Conservation (phyloP, 2,113 vertebrate genomes). For the Labeo rohita region DNA sequence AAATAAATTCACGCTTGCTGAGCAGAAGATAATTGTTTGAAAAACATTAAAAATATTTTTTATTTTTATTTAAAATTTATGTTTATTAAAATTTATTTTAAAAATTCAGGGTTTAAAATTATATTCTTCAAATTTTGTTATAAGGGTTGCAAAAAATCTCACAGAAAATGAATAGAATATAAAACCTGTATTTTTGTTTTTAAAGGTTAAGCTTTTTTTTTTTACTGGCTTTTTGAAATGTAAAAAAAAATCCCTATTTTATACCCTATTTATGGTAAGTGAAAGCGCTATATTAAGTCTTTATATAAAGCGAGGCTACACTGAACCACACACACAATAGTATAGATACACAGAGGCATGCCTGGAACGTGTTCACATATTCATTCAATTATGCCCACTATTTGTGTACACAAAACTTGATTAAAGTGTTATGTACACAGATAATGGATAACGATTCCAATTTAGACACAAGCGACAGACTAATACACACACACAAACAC, state of each 20-base stretch:
- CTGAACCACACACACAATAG: background rate
- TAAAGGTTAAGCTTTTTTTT: background rate
- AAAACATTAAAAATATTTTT: too few species aligned
- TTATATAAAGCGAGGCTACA: background rate
- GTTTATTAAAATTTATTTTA: too few species aligned
- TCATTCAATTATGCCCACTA: conserved; percentile 9
- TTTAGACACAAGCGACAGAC: conserved; percentile 8
- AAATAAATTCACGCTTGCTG: too few species aligned
- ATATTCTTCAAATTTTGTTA: too few species aligned
- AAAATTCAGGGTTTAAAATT: too few species aligned
- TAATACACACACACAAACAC: conserved; percentile 12
- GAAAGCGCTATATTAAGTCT: background rate
- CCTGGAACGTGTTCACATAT: background rate
- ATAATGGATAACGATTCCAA: conserved; percentile 18
- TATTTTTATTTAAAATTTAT: too few species aligned
- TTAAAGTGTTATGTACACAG: conserved; percentile 26
- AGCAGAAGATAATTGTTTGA: too few species aligned
- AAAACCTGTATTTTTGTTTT: background rate
- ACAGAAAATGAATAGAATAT: background rate
- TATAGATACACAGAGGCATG: background rate
- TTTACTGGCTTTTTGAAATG: background rate
- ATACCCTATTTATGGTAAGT: background rate
- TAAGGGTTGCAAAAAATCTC: too few species aligned
- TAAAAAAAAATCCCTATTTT: background rate
- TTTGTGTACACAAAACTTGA: conserved; percentile 33